Conservation (phyloP, 2,113 vertebrate genomes). For the Lamprotornis superbus region DNA sequence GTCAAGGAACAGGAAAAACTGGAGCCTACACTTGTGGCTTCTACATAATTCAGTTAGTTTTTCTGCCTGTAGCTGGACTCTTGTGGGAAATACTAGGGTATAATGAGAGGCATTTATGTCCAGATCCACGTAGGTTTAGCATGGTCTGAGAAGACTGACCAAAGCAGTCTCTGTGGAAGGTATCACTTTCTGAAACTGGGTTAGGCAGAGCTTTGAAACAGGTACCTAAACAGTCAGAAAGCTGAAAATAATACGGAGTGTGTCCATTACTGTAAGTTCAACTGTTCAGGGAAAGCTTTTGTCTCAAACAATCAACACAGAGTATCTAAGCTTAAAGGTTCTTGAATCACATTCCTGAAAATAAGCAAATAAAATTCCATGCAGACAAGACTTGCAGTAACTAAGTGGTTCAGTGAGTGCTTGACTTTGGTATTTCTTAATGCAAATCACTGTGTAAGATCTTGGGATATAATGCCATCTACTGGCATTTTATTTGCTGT, state of each 20-base stretch:
- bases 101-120: background rate
- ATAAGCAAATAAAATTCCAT: background rate
- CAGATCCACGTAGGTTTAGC: background rate
- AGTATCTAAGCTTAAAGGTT: background rate
- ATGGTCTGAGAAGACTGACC: background rate
- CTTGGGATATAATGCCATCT: slow-evolving; percentile 44
- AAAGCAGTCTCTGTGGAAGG: background rate
- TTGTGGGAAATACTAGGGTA: background rate
- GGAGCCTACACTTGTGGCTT: background rate
- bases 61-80: background rate
- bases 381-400: background rate
- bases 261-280: background rate
- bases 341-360: background rate
- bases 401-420: background rate
- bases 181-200: background rate
- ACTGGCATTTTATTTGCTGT: slow-evolving; percentile 6
- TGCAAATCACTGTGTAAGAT: background rate
- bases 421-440: background rate
- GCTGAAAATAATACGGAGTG: background rate
- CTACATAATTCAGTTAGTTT: background rate
- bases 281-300: background rate
- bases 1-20: background rate
- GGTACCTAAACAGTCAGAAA: background rate
- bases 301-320: background rate
- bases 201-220: background rate